These are phyloP conservation scores for Nerophis lumbriciformis DNA, from an alignment of 2,113 vertebrate genomes.

Conservation along the genomic window DNA sequence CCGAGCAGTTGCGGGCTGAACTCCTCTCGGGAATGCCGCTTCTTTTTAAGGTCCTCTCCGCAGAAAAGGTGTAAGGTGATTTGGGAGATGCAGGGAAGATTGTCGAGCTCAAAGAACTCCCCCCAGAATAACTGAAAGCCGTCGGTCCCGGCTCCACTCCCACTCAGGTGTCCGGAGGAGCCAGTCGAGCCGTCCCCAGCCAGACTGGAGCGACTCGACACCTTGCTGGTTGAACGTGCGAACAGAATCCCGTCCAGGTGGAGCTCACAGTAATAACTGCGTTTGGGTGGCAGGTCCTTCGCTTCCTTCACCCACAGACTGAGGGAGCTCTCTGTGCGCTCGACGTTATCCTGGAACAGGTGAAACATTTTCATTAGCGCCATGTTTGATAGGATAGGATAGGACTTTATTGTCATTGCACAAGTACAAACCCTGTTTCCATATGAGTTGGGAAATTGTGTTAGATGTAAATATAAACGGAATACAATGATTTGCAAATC, in stretches of 20 bases:
- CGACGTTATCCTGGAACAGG: conserved; percentile 77
- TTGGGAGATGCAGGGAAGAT: conserved; percentile 77
- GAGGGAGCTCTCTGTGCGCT: conserved; percentile 81
- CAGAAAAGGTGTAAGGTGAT: conserved; percentile 78
- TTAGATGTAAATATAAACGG: too few species aligned
- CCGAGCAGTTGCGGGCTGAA: conserved; percentile 63
- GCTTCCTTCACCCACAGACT: conserved; percentile 90
- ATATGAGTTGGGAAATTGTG: too few species aligned
- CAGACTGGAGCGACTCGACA: conserved; percentile 61
- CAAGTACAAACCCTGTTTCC: too few species aligned
- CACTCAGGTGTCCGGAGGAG: conserved; percentile 33
- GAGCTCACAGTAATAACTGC: conserved; percentile 80
- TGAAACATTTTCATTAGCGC: not conserved
- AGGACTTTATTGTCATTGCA: too few species aligned
- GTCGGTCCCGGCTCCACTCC: conserved; percentile 38
- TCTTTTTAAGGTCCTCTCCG: conserved; percentile 75
- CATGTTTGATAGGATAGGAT: too few species aligned
- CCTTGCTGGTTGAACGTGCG: conserved; percentile 77
- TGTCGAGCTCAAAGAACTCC: conserved; percentile 85
- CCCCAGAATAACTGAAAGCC: conserved; percentile 77
- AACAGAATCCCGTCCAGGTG: conserved; percentile 82
- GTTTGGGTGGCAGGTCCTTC: conserved; percentile 77
- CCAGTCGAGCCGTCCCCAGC: conserved; percentile 47
- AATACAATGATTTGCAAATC: too few species aligned
- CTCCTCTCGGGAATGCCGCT: conserved; percentile 70